These are phyloP conservation scores for Amiota communis DNA, from an alignment of 2,888 invertebrate genomes.

Conservation along the genomic window DNA sequence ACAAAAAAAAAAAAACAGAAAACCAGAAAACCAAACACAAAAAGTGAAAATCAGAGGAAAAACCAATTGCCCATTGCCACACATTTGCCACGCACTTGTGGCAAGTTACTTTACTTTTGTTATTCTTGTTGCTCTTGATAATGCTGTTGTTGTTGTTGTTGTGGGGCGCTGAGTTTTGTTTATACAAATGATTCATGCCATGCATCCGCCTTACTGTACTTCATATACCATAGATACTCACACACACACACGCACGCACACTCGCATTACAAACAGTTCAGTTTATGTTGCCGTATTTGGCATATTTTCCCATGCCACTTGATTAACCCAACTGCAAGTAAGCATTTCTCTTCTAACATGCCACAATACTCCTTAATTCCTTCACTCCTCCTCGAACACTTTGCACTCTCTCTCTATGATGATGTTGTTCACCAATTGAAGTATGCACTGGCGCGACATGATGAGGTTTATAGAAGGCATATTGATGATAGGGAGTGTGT, in stretches of 20 bases:
- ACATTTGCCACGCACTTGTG: conserved; percentile 34
- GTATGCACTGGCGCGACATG: neutral
- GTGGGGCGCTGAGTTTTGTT: neutral
- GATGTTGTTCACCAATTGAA: neutral
- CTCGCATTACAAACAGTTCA: too few relatives aligned
- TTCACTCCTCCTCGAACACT: too few relatives aligned
- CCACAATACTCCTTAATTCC: conserved; percentile 28
- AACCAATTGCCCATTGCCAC: conserved; percentile 10
- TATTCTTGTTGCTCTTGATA: too few relatives aligned
- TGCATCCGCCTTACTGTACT: neutral
- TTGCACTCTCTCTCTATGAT: neutral
- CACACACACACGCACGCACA: neutral
- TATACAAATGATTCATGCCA: conserved; percentile 55
- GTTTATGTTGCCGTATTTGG: neutral
- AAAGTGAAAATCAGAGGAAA: neutral
- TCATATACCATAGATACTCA: neutral
- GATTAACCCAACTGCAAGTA: conserved; percentile 53
- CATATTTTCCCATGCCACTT: conserved; percentile 62
- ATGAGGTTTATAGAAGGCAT: neutral
- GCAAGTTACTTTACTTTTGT: conserved; percentile 39
- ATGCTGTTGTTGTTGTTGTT: neutral
- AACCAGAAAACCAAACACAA: neutral
- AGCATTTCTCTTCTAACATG: conserved; percentile 21
- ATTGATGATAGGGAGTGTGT: neutral
- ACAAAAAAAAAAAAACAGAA: neutral